These are phyloP conservation scores for Bugula neritina DNA, from an alignment of 2,888 invertebrate species.

Conservation along the genomic window DNA sequence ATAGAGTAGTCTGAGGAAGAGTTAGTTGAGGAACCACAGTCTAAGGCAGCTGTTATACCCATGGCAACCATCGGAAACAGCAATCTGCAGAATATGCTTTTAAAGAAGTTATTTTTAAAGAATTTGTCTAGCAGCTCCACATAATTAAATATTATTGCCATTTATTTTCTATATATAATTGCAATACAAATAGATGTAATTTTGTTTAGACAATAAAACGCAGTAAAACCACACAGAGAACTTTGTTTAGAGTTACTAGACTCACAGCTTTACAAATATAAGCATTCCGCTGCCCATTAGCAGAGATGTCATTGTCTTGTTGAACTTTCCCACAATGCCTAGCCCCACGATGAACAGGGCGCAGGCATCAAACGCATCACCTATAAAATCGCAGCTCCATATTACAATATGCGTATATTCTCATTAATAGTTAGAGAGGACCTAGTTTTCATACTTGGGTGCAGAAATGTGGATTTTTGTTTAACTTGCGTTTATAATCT, in stretches of 20 bases:
- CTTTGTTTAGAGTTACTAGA: too few species aligned
- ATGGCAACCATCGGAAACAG: slow-evolving; percentile 71
- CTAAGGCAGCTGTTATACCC: slow-evolving; percentile 69
- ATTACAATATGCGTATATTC: too few species aligned
- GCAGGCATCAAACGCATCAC: slow-evolving; percentile 75
- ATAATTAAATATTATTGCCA: not conserved
- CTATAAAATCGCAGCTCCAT: slow-evolving; percentile 38
- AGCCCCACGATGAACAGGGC: slow-evolving; percentile 84
- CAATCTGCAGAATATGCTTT: slow-evolving; percentile 38
- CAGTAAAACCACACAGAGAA: too few species aligned
- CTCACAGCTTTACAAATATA: slow-evolving; percentile 71
- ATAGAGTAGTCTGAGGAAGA: slow-evolving; percentile 78
- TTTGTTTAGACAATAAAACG: not conserved
- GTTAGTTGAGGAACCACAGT: slow-evolving; percentile 61
- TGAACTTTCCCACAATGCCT: slow-evolving; percentile 84
- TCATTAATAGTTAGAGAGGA: too few species aligned
- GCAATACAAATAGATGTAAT: not conserved
- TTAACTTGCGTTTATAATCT: too few species aligned
- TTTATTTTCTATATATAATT: not conserved
- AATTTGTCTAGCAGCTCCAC: too few species aligned
- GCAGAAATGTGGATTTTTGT: too few species aligned
- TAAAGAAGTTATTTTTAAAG: too few species aligned
- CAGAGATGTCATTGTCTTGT: slow-evolving; percentile 69
- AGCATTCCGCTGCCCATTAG: slow-evolving; percentile 77
- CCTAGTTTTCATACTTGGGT: too few species aligned